Evolutionary conservation across 2,113 vertebrate genomes (phyloP).

Genomic region (Amazona vittata): DNA sequence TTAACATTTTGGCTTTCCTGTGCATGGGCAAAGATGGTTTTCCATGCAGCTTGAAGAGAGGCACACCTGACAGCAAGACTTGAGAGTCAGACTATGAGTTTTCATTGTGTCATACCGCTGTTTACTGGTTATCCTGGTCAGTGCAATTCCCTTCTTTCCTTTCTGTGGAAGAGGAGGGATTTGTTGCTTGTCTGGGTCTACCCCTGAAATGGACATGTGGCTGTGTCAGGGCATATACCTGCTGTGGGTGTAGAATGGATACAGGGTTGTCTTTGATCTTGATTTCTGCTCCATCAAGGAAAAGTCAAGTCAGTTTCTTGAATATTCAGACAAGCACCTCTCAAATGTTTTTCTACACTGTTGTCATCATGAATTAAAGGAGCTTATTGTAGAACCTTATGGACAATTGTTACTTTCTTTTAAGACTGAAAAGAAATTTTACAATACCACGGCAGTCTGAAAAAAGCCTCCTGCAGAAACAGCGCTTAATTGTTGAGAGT

Average conservation of each 20-base stretch:
- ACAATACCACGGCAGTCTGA: neutral
- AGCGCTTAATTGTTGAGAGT: neutral
- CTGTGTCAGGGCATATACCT: neutral
- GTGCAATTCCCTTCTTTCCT: neutral
- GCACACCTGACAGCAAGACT: neutral
- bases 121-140: neutral
- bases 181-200: neutral
- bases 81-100: rapidly evolving
- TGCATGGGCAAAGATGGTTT: neutral
- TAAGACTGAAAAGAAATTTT: neutral
- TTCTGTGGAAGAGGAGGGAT: neutral
- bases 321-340: neutral
- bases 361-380: neutral
- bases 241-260: neutral
- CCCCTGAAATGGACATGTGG: neutral
- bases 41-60: neutral
- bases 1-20: neutral
- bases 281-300: neutral
- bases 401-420: neutral
- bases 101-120: neutral
- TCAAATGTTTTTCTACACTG: neutral
- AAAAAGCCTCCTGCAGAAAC: rapidly evolving
- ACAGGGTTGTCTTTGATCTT: neutral
- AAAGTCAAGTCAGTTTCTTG: neutral
- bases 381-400: neutral